These are phyloP conservation scores for Lysandra bellargus DNA, from an alignment of 2,888 invertebrate species.

Conservation along the genomic window DNA sequence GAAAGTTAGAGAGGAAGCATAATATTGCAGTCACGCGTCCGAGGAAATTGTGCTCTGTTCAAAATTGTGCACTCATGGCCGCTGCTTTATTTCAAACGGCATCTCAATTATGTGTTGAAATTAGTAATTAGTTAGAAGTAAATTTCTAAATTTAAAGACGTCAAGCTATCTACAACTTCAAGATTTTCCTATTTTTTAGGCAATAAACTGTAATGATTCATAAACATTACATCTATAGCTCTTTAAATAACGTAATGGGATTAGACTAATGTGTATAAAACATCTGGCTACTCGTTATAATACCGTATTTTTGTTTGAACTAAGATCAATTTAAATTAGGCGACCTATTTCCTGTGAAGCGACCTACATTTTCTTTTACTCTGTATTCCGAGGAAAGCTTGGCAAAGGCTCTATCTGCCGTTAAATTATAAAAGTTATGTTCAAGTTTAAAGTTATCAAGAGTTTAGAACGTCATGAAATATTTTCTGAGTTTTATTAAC, in stretches of 20 bases:
- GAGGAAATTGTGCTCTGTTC: not conserved
- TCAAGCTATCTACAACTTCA: not conserved
- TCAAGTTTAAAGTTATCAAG: not conserved
- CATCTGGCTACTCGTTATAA: conserved; percentile 38
- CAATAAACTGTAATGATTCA: conserved; percentile 19
- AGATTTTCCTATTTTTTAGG: not conserved
- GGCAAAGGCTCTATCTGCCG: conserved; percentile 52
- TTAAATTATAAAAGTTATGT: not conserved
- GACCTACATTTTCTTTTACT: conserved; percentile 62
- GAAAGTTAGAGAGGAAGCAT: conserved; percentile 20
- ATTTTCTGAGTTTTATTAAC: not conserved
- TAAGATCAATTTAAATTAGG: conserved; percentile 42
- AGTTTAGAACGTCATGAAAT: not conserved
- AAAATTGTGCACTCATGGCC: not conserved
- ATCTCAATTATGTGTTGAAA: conserved; percentile 1
- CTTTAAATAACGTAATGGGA: not conserved
- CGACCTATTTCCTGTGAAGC: conserved; percentile 50
- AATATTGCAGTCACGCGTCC: conserved; percentile 25
- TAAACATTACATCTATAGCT: not conserved
- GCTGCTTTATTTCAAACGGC: conserved; percentile 6
- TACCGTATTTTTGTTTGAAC: conserved; percentile 44
- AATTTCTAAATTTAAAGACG: conserved; percentile 7
- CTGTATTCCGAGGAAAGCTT: conserved; percentile 68
- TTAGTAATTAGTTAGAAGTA: too few relatives aligned
- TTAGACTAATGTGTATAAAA: conserved; percentile 35